Evolutionary conservation across 2,113 vertebrate species (phyloP).

Genomic region (Cyphomyrus plagiostoma): DNA sequence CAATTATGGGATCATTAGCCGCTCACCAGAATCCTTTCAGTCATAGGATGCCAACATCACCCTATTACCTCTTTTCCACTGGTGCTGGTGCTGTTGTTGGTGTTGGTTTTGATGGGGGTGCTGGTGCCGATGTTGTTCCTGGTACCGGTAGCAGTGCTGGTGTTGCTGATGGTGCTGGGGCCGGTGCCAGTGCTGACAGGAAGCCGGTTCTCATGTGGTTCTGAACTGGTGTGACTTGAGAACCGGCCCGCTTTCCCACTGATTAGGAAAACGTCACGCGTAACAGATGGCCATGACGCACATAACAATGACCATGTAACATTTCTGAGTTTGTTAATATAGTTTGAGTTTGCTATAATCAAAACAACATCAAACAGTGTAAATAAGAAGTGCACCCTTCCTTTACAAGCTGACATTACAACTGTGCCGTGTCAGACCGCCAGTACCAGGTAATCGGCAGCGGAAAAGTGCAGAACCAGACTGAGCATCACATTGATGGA

Average conservation of each 20-base stretch:
- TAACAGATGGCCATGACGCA: background rate
- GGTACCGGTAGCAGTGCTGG: too few species aligned
- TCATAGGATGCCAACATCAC: background rate
- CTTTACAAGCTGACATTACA: background rate
- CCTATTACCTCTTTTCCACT: background rate
- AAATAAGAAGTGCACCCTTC: background rate
- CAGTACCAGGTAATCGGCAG: background rate
- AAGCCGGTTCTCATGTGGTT: background rate
- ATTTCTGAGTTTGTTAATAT: background rate
- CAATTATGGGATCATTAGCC: background rate
- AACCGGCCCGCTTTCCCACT: background rate
- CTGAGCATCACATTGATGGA: background rate
- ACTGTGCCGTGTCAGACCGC: background rate
- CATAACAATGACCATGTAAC: background rate
- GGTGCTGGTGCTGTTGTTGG: background rate
- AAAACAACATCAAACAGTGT: background rate
- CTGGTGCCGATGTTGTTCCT: too few species aligned
- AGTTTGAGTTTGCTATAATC: background rate
- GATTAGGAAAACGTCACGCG: background rate
- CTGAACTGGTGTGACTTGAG: background rate
- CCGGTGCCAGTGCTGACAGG: background rate
- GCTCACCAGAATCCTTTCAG: background rate
- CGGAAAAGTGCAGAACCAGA: background rate
- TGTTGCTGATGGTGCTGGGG: background rate
- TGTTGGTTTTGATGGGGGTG: too few species aligned